Evolutionary conservation across 2,888 invertebrate genomes (phyloP).

Genomic region (Abrostola tripartita): DNA sequence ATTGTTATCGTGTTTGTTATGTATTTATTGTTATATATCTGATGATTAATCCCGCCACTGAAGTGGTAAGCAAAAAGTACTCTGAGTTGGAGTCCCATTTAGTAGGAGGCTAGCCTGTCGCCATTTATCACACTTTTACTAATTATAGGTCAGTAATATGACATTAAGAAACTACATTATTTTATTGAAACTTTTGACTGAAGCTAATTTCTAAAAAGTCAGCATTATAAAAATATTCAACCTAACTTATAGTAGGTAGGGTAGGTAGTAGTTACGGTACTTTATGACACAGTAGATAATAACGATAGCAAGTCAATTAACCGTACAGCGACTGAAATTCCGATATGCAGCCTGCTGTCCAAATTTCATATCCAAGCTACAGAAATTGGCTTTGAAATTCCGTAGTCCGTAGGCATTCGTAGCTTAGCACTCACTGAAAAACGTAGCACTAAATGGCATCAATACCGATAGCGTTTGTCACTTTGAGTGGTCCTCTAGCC

Average conservation of each 20-base stretch:
- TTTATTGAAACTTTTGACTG: no score
- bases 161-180: no score
- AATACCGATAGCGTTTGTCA: conserved; percentile 1
- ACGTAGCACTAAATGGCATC: conserved; percentile 3
- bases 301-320: neutral
- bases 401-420: conserved; percentile 7
- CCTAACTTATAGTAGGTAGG: no score
- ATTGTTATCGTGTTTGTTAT: conserved; percentile 1
- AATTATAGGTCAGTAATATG: no score
- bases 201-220: no score
- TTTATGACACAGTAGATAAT: neutral
- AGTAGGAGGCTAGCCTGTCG: no score
- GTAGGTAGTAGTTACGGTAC: no score
- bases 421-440: conserved; percentile 2
- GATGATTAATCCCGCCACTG: no score
- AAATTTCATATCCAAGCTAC: conserved; percentile 1
- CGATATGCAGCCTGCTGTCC: neutral
- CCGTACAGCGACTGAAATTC: neutral
- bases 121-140: no score
- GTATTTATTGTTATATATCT: neutral
- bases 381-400: conserved; percentile 1
- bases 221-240: no score
- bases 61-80: no score
- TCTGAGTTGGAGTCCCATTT: no score
- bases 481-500: conserved; percentile 1